Evolutionary conservation across 2,113 vertebrate genomes (phyloP).

Genomic region (Dipodomys ordii): DNA sequence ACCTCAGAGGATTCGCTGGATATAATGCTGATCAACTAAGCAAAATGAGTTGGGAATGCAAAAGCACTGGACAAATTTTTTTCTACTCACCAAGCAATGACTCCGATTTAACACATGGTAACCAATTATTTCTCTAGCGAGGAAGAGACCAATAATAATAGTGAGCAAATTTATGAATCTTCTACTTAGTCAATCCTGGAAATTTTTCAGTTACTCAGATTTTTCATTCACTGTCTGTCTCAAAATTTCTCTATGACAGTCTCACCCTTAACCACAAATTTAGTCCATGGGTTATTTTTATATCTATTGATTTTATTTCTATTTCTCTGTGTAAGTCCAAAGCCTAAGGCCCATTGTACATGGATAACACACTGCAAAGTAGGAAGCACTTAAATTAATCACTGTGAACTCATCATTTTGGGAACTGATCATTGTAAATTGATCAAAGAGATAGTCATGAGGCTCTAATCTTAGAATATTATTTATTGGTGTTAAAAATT

Average conservation of each 20-base stretch:
- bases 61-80: neutral
- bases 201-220: neutral
- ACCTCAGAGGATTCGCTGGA: neutral
- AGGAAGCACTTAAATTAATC: neutral
- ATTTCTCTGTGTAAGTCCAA: neutral
- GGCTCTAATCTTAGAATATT: neutral
- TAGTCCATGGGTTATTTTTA: neutral
- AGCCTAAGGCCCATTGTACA: neutral
- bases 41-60: neutral
- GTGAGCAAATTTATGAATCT: neutral
- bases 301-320: neutral
- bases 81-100: neutral
- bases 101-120: rapidly evolving
- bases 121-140: neutral
- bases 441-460: neutral
- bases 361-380: neutral
- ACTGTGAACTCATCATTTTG: neutral
- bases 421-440: neutral
- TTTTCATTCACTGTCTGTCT: neutral
- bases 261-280: neutral
- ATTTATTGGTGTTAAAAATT: neutral
- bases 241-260: neutral
- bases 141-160: neutral
- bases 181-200: neutral
- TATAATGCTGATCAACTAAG: neutral